A percentile compares a stretch with the other conserved stretches of the same genome.
Conservation (phyloP, 2,888 invertebrate species). For the Desoria tigrina region DNA sequence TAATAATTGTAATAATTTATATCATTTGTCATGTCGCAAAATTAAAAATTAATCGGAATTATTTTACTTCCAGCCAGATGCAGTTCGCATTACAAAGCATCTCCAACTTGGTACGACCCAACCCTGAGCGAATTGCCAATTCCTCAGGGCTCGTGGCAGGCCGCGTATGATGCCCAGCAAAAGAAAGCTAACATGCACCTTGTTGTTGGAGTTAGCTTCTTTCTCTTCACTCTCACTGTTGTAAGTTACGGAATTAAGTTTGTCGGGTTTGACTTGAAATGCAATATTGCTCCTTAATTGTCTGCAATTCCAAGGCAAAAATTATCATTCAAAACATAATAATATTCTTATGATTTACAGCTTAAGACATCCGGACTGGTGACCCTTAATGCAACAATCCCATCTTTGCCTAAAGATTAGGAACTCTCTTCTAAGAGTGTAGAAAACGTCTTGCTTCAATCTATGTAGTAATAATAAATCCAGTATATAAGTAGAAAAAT, state of each 20-base stretch:
- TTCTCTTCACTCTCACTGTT: slow-evolving; percentile 58
- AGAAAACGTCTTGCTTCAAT: background rate
- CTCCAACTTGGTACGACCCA: slow-evolving; percentile 54
- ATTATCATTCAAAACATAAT: background rate
- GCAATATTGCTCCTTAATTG: background rate
- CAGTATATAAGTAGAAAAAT: too few relatives aligned
- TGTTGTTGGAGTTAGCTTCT: slow-evolving; percentile 63
- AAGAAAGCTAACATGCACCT: slow-evolving; percentile 70
- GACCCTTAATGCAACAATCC: slow-evolving; percentile 25
- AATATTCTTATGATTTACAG: slow-evolving; percentile 19
- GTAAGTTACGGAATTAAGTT: slow-evolving; percentile 46
- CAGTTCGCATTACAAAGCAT: slow-evolving; percentile 35
- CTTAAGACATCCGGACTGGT: slow-evolving; percentile 35
- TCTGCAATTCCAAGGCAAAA: background rate
- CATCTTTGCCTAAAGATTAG: slow-evolving; percentile 35
- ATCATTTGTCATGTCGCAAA: too few relatives aligned
- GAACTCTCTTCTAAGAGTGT: background rate
- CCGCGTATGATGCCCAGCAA: slow-evolving; percentile 67
- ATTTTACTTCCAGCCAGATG: slow-evolving; percentile 31
- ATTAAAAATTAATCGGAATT: too few relatives aligned
- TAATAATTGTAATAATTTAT: too few relatives aligned
- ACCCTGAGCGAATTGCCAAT: slow-evolving; percentile 76
- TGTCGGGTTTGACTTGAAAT: slow-evolving; percentile 5
- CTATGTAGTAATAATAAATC: too few relatives aligned
- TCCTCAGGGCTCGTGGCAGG: slow-evolving; percentile 77